Evolutionary conservation across 2,797 vertebrate species (phyloP).

Genomic region (Podargus strigoides): DNA sequence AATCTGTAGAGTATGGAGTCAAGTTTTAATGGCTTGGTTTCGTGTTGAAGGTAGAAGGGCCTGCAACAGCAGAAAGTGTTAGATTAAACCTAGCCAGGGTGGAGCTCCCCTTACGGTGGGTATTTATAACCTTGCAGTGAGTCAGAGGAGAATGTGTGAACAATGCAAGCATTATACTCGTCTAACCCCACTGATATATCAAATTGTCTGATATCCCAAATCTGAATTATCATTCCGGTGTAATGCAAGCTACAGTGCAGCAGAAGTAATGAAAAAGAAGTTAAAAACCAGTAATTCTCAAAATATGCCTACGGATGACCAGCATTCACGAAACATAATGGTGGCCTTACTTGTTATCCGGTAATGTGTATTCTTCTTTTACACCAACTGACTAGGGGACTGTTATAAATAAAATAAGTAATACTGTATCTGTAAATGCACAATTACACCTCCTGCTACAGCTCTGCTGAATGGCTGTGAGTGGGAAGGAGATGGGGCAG

Average conservation of each 20-base stretch:
- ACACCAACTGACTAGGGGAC: background rate
- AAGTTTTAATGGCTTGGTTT: background rate
- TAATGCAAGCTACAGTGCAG: background rate
- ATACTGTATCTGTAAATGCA: background rate
- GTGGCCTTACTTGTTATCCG: background rate
- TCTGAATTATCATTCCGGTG: background rate
- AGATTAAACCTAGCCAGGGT: background rate
- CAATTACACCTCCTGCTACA: background rate
- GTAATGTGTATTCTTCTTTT: background rate
- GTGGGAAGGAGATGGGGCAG: background rate
- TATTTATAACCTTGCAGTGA: slow-evolving; percentile 15
- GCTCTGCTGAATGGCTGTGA: background rate
- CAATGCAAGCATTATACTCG: background rate
- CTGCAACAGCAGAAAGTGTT: background rate
- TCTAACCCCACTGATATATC: background rate
- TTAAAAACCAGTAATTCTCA: background rate
- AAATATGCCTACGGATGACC: rapidly evolving
- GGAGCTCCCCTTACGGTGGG: background rate
- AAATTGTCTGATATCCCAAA: background rate
- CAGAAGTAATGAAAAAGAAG: background rate
- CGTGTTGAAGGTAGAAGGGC: background rate
- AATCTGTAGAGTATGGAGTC: background rate
- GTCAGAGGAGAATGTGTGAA: slow-evolving; percentile 27
- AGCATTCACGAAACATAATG: background rate
- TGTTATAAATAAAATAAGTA: background rate